phyloP scores from a whole-genome alignment of 2,888 invertebrate species.

The Drosophila histrio region DNA sequence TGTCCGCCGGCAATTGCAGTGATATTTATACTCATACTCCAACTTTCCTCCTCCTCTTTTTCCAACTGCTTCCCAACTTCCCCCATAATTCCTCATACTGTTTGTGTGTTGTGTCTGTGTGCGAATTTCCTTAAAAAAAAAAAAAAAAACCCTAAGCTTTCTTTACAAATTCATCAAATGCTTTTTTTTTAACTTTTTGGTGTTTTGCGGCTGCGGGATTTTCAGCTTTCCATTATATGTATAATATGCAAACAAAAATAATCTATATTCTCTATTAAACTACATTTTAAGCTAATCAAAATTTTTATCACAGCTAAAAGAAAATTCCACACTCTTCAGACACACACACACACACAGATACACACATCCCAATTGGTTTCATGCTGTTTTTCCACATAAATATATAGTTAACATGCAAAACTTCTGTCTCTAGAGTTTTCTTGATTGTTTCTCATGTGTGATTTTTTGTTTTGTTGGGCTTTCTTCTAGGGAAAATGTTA shows the following conservation, averaged over 20 bases:
- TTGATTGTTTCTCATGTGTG: constrained; percentile 2
- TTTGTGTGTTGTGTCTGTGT: constrained; percentile 11
- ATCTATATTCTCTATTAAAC: constrained; percentile 34
- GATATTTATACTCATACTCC: neutral
- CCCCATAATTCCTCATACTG: neutral
- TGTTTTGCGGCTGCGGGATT: constrained; percentile 3
- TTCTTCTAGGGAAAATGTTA: neutral
- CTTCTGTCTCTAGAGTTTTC: neutral
- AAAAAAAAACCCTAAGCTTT: too few species aligned
- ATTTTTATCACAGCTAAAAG: constrained; percentile 58
- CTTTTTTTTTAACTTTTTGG: constrained; percentile 5
- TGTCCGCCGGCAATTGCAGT: constrained; percentile 35
- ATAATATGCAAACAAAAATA: neutral
- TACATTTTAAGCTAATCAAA: constrained; percentile 69
- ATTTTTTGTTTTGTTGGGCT: constrained; percentile 7
- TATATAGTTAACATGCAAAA: neutral
- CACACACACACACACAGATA: constrained; percentile 12
- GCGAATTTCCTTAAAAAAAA: too few species aligned
- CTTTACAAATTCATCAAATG: neutral
- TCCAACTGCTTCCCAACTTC: neutral
- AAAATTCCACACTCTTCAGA: constrained; percentile 1
- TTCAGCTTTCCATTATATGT: neutral
- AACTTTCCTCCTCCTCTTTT: neutral
- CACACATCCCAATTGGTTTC: constrained; percentile 29
- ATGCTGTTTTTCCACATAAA: constrained; percentile 7